Conservation (phyloP, 2,113 vertebrate genomes). For the Syrrhaptes paradoxus region DNA sequence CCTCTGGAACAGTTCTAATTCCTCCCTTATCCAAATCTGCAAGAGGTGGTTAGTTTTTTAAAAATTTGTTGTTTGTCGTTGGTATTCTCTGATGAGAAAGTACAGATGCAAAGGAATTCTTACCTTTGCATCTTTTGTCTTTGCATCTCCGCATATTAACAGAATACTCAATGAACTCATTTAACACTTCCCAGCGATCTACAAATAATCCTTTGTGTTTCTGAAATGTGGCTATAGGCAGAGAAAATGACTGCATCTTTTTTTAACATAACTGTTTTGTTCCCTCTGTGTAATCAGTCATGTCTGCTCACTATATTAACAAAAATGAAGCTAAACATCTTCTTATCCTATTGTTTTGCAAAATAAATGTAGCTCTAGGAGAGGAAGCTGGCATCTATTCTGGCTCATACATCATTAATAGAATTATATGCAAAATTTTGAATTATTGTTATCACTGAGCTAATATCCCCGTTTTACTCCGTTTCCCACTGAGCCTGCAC, state of each 20-base stretch:
- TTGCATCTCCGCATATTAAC: conserved; percentile 46
- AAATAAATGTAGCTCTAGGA: conserved; percentile 58
- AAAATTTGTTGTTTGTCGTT: neutral
- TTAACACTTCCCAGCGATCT: conserved; percentile 67
- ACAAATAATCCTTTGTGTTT: conserved; percentile 69
- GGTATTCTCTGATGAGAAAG: conserved; percentile 38
- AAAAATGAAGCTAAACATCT: conserved; percentile 62
- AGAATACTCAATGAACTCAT: conserved; percentile 65
- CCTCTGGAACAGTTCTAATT: neutral
- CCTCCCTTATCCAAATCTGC: neutral
- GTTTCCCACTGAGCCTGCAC: neutral
- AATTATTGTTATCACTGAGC: neutral
- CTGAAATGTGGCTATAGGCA: conserved; percentile 51
- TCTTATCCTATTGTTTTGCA: conserved; percentile 54
- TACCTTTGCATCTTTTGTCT: conserved; percentile 50
- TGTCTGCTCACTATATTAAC: conserved; percentile 54
- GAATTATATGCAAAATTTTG: conserved; percentile 11
- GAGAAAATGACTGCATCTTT: conserved; percentile 49
- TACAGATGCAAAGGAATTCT: conserved; percentile 18
- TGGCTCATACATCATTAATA: conserved; percentile 46
- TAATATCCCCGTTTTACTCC: neutral
- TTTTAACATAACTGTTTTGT: conserved; percentile 45
- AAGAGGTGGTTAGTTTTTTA: neutral
- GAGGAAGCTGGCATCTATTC: conserved; percentile 3
- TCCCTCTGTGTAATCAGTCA: conserved; percentile 53